Evolutionary conservation across 2,113 vertebrate genomes (phyloP).

Genomic region (Dromaius novaehollandiae): DNA sequence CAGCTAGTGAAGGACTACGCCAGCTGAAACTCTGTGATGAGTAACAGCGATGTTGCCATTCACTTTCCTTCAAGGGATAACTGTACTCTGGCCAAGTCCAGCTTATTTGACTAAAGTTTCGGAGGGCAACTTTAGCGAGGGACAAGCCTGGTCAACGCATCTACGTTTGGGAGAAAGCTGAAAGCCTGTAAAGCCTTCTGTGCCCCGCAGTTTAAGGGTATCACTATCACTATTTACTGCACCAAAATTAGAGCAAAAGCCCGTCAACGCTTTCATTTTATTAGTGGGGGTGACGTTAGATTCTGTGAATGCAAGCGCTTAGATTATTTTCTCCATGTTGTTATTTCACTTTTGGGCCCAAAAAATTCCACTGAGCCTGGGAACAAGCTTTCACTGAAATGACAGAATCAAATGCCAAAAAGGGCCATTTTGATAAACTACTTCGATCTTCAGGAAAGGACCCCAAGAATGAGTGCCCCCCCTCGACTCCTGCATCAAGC

Average conservation of each 20-base stretch:
- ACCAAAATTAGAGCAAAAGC: background rate
- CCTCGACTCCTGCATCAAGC: background rate
- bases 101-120: background rate
- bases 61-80: slow-evolving; percentile 7
- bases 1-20: slow-evolving; percentile 21
- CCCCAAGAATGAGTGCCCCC: background rate
- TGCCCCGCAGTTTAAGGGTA: background rate
- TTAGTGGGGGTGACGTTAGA: background rate
- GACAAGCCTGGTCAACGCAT: accelerated
- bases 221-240: accelerated
- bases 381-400: background rate
- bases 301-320: background rate
- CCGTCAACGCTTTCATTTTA: background rate
- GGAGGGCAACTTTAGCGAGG: background rate
- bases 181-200: background rate
- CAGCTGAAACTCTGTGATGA: slow-evolving; percentile 59
- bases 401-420: background rate
- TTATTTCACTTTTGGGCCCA: background rate
- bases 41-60: background rate
- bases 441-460: background rate
- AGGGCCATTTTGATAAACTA: background rate
- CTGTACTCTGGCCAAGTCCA: slow-evolving; percentile 28
- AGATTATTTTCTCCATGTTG: background rate
- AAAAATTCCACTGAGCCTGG: background rate
- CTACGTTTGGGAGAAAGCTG: accelerated